Percentiles rank a stretch among this genome's conserved stretches.
phyloP scores from a whole-genome alignment of 2,797 vertebrate species.

The Chlorospingus flavigularis region DNA sequence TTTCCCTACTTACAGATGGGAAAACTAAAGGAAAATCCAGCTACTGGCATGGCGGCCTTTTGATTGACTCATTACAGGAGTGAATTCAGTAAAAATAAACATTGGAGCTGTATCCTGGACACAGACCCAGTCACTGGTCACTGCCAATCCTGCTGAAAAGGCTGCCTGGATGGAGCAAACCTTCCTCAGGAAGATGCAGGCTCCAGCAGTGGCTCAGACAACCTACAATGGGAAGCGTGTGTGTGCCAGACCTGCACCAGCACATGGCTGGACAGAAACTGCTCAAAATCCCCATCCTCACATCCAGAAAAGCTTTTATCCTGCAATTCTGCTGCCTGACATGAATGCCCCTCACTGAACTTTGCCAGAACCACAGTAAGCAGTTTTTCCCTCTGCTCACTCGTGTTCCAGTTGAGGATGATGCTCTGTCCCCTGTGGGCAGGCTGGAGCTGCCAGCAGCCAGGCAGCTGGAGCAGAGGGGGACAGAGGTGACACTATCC shows the following conservation, averaged over 20 bases:
- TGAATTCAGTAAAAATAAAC: not conserved
- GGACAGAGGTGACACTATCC: conserved; percentile 47
- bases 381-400: not conserved
- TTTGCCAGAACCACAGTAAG: not conserved
- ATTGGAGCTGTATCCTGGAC: not conserved
- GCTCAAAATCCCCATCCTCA: not conserved
- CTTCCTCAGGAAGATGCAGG: not conserved
- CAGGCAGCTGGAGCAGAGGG: not conserved
- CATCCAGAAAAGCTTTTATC: not conserved
- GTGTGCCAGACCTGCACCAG: not conserved
- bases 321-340: not conserved
- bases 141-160: not conserved
- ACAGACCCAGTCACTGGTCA: not conserved
- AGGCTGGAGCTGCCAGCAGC: not conserved
- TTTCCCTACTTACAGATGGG: not conserved
- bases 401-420: not conserved
- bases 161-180: not conserved
- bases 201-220: not conserved
- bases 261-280: not conserved
- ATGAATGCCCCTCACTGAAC: not conserved
- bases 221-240: accelerated
- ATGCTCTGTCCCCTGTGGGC: accelerated
- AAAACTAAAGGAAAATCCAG: not conserved
- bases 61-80: not conserved
- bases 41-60: not conserved